Evolutionary conservation across 2,888 invertebrate genomes (phyloP).

Genomic region (Tinea semifulvella): DNA sequence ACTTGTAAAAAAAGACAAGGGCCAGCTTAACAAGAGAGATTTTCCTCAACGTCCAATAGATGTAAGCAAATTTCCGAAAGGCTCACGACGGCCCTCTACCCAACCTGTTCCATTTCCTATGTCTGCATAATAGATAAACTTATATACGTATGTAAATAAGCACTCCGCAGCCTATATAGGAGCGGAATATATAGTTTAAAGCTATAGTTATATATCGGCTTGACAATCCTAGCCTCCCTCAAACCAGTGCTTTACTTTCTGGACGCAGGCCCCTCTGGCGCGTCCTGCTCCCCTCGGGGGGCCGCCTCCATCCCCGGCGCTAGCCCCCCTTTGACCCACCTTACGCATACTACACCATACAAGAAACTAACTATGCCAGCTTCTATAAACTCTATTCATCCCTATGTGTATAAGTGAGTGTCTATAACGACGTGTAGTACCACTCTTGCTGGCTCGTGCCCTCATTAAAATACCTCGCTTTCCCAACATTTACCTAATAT

Average conservation of each 20-base stretch:
- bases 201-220: slow-evolving; percentile 61
- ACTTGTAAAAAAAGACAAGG: slow-evolving; percentile 12
- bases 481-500: not conserved
- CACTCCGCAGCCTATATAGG: slow-evolving; percentile 47
- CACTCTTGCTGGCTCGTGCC: not conserved
- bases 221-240: slow-evolving; percentile 66
- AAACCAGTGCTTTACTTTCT: slow-evolving; percentile 66
- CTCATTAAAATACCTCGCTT: slow-evolving; percentile 2
- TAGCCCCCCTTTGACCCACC: slow-evolving; percentile 39
- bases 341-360: slow-evolving; percentile 57
- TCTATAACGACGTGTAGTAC: not conserved
- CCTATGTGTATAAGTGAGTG: slow-evolving; percentile 1
- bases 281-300: slow-evolving; percentile 25
- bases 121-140: slow-evolving; percentile 63
- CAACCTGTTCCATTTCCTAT: slow-evolving; percentile 58
- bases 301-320: slow-evolving; percentile 26
- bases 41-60: slow-evolving; percentile 20
- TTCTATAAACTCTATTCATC: slow-evolving; percentile 53
- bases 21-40: slow-evolving; percentile 14
- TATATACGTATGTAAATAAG: slow-evolving; percentile 63
- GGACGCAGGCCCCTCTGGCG: slow-evolving; percentile 56
- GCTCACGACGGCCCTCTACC: slow-evolving; percentile 32
- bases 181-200: slow-evolving; percentile 62
- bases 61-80: slow-evolving; percentile 45
- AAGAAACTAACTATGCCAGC: slow-evolving; percentile 60